A percentile compares a stretch with the other conserved stretches of the same genome.
Conservation (phyloP, 2,797 vertebrate species). For the Sarcophilus harrisii region DNA sequence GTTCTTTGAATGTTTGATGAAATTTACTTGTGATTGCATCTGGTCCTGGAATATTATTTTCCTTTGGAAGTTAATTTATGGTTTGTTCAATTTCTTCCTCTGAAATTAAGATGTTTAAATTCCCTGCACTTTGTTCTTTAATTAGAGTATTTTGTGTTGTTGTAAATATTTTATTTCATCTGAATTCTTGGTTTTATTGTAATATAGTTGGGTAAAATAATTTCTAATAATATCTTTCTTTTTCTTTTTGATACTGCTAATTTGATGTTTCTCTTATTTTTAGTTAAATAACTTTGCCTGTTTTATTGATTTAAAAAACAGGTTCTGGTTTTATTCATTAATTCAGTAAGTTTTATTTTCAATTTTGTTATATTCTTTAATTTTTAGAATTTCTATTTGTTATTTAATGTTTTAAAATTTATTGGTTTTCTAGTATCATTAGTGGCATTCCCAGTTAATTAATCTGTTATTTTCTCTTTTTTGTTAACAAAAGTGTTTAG, state of each 20-base stretch:
- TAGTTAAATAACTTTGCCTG: background rate
- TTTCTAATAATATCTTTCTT: background rate
- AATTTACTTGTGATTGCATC: background rate
- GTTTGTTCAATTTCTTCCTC: background rate
- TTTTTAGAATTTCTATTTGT: background rate
- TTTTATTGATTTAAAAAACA: background rate
- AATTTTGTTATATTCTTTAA: background rate
- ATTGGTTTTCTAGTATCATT: background rate
- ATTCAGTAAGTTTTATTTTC: background rate
- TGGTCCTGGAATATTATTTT: background rate
- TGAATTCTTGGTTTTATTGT: background rate
- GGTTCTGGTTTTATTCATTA: background rate
- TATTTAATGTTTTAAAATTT: background rate
- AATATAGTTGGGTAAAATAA: background rate
- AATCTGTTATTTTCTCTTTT: background rate
- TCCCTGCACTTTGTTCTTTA: background rate
- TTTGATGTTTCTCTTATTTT: background rate
- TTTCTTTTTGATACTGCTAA: background rate
- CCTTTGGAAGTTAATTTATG: background rate
- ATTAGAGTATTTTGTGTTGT: background rate
- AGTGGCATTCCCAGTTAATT: background rate
- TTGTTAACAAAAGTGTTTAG: background rate
- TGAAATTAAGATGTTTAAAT: background rate
- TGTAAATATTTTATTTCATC: background rate
- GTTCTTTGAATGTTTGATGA: background rate